Evolutionary conservation across 2,113 vertebrate species (phyloP).

Genomic region (Xiphophorus hellerii): DNA sequence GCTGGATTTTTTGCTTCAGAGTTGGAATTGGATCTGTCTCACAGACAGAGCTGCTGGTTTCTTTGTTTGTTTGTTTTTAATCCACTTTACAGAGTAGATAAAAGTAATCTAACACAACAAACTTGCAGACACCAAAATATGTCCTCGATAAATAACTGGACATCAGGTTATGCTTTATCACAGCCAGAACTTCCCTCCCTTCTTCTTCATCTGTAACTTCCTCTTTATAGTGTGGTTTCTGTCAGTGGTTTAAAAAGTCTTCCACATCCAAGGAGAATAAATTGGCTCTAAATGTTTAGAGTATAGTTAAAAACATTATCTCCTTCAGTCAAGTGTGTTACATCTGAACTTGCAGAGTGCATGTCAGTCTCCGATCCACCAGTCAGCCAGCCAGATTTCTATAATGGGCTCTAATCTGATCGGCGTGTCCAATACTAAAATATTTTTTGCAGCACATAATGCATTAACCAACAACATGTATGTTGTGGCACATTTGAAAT

Average conservation of each 20-base stretch:
- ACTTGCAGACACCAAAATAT: not conserved
- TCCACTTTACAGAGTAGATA: slow-evolving; percentile 18
- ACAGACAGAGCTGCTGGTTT: not conserved
- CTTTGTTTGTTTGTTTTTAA: not conserved
- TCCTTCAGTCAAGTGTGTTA: not conserved
- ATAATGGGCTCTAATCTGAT: too few species aligned
- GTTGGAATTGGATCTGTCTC: slow-evolving; percentile 19
- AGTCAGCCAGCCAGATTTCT: too few species aligned
- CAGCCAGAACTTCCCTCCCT: not conserved
- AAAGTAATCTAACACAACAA: slow-evolving; percentile 7
- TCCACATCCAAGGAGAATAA: not conserved
- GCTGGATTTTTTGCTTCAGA: slow-evolving; percentile 19
- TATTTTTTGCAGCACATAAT: too few species aligned
- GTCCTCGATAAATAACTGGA: not conserved
- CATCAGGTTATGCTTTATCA: not conserved
- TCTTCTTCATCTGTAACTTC: not conserved
- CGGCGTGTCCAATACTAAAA: too few species aligned
- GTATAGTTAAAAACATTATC: not conserved
- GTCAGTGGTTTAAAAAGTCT: not conserved
- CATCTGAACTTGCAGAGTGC: too few species aligned
- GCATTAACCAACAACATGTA: too few species aligned
- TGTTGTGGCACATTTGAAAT: too few species aligned
- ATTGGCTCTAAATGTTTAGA: not conserved
- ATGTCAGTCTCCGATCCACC: too few species aligned
- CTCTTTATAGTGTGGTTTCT: not conserved